Base-by-base conservation (phyloP, 2,113 vertebrate species). In the Pygoscelis adeliae region DNA sequence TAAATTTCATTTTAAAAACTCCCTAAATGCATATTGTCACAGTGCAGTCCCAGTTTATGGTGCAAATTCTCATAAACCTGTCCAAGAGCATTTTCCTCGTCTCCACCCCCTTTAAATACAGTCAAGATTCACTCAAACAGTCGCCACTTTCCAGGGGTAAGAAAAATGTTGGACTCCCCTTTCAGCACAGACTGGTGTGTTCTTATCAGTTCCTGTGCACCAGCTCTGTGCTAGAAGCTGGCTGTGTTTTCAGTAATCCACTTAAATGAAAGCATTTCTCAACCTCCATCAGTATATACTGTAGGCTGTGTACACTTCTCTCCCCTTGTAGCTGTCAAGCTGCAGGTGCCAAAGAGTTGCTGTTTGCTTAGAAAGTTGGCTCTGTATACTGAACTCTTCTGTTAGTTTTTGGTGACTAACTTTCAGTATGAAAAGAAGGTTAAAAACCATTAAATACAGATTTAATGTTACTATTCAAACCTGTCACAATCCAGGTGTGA, bases 21-120 rank as follows among this genome's bases (percentile, higher is more conserved):
- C 88, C 85, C 88, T 83, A 78, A 92, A 81, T 70, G 53, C 78
- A 10, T 85, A 67, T 96, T 95, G 94, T 76, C 73, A 72, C 69
- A 65, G 9, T 46, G 40, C 36, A 76, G 87, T 73, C 74, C 38
- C 53, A 49, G 53, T 91, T 96, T 76, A 85, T 55, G 18, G 19
- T 66, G n/a, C 30, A 61, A 65, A 85, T 49, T 92, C 86, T 92
- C 58, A 89, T 65, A 85, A 95, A 91, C 7, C 19, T 49, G 56
- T 82, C 52, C 66, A 73, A 83, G 16, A 90, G 12, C 29, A 8
- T 73, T 96, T 93, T 73, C n/a, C 6, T 84, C 18, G 58, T 23
- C 20, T 30, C 26, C 5, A 13, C 0, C 3, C 4, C 15, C 36
- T 81, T 87, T 58, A 58, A 55, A 69, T 34, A 21, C 50, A 70